These are phyloP conservation scores for Entomobrya multifasciata DNA, from an alignment of 2,888 invertebrate species.

Conservation along the genomic window DNA sequence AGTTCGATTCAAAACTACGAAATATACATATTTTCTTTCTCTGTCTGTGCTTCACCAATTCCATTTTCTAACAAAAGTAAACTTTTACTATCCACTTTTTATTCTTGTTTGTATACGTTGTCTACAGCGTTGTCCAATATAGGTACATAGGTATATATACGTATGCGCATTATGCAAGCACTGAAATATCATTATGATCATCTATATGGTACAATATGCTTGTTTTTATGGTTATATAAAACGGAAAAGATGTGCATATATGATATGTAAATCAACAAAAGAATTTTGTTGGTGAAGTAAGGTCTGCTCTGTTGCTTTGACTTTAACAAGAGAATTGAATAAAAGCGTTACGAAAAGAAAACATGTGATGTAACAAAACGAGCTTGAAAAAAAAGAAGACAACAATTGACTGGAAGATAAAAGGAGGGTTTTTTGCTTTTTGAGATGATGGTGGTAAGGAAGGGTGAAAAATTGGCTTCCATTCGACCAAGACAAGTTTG, in stretches of 20 bases:
- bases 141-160: neutral
- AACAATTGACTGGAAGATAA: neutral
- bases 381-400: conserved; percentile 23
- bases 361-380: neutral
- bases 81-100: conserved; percentile 5
- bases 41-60: neutral
- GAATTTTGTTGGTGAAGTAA: neutral
- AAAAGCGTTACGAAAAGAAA: neutral
- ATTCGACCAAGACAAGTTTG: conserved; percentile 56
- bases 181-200: no score
- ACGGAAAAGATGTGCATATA: no score
- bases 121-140: no score
- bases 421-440: conserved; percentile 11
- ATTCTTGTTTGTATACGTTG: neutral
- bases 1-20: neutral
- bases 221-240: no score
- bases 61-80: neutral
- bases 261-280: conserved; percentile 22
- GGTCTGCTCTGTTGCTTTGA: neutral
- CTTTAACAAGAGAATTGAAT: conserved; percentile 14
- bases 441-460: conserved; percentile 2
- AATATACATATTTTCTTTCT: neutral
- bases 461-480: conserved; percentile 64
- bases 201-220: no score
- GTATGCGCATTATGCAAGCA: no score